Evolutionary conservation across 2,113 vertebrate genomes (phyloP), one percentile per base, ranked within the genome.

Genomic region (Poeciliopsis retropinna): DNA sequence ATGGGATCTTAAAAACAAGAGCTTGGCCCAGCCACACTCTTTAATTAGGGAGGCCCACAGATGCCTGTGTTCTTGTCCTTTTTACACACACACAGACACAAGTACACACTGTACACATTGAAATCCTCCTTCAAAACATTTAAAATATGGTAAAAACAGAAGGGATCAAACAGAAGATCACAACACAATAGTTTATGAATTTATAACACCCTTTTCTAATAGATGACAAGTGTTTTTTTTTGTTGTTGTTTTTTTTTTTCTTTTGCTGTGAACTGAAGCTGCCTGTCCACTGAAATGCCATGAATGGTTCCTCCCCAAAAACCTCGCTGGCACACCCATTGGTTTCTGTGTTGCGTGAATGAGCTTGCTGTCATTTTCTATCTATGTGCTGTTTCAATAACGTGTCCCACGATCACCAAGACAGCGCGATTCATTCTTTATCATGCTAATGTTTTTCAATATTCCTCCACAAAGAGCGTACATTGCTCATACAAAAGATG

Each of bases 391-490:
- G 88, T 84, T 90, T 89, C 86, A 90, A 82, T 76, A 83, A 87
- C n/a, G 79, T 80, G 87, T 94, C 95, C 91, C 86, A 87, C 91
- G 93, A 94, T 92, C 85, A 71, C 78, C 62, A 17, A 80, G 91
- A 87, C 91, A 93, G 94, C 85, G 90, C 88, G 88, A 94, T 94
- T 90, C 87, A 90, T 90, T 94, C 90, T 95, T 96, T 97, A 91
- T 97, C 90, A 96, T 96, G 96, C 95, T 96, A 96, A 97, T 91
- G 82, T 88, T 91, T 91, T 92, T 91, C 88, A 90, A 75, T 91
- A 87, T 88, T 90, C 77, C 74, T 82, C 79, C 84, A 96, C 94
- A 95, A 95, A 95, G 93, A 94, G 92, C 91, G 88, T 92, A 93
- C 93, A 93, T 92, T 93, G 94, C 95, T 95, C 51, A 4, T 84